A percentile compares a stretch with the other conserved stretches of the same genome.
Evolutionary conservation across 2,113 vertebrate species (phyloP).

Genomic region (Danio rerio): DNA sequence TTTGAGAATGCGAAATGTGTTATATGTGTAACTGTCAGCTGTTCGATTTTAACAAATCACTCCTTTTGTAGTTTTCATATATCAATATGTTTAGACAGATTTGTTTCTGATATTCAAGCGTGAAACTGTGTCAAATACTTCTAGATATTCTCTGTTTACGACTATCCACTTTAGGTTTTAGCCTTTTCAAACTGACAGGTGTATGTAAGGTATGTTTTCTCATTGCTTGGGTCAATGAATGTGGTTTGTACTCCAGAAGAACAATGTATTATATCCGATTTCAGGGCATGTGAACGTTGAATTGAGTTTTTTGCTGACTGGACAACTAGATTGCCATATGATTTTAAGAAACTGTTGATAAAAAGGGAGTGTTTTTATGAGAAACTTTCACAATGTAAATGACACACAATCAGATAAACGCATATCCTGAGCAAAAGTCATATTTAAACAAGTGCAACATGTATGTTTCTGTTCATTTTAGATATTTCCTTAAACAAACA

Average conservation of each 20-base stretch:
- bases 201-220: slow-evolving; percentile 63
- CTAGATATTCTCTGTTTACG: background rate
- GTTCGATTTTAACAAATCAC: slow-evolving; percentile 8
- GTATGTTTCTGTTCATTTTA: slow-evolving; percentile 15
- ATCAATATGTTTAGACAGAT: slow-evolving; percentile 15
- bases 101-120: background rate
- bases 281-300: slow-evolving; percentile 44
- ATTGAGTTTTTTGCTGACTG: slow-evolving; percentile 62
- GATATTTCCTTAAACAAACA: slow-evolving; percentile 27
- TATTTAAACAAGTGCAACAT: slow-evolving; percentile 22
- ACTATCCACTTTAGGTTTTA: background rate
- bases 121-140: background rate
- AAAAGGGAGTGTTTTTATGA: slow-evolving; percentile 32
- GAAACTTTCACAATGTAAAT: slow-evolving; percentile 31
- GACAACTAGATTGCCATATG: slow-evolving; percentile 29
- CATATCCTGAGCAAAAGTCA: slow-evolving; percentile 15
- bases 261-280: slow-evolving; percentile 50
- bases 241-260: slow-evolving; percentile 50
- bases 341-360: slow-evolving; percentile 46
- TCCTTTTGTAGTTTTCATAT: slow-evolving; percentile 10
- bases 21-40: slow-evolving; percentile 12
- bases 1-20: slow-evolving; percentile 19
- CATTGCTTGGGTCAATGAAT: slow-evolving; percentile 50
- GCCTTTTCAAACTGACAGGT: slow-evolving; percentile 53
- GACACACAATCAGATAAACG: slow-evolving; percentile 26